Evolutionary conservation across 2,797 vertebrate genomes (phyloP).

Genomic region (Delichon dasypus): DNA sequence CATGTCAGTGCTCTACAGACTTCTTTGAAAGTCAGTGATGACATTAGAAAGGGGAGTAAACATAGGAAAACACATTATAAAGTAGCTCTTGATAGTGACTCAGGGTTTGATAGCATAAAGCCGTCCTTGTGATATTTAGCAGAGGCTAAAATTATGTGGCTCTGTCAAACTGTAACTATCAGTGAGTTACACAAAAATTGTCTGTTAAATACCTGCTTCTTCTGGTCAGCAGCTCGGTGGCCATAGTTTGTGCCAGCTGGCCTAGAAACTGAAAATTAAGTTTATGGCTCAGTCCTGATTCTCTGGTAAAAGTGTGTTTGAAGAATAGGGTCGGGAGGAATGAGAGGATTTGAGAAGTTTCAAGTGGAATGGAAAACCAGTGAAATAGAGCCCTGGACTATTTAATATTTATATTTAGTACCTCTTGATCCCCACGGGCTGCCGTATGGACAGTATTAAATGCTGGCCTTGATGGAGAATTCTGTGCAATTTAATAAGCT

Average conservation of each 20-base stretch:
- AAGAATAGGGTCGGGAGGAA: background rate
- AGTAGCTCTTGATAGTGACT: background rate
- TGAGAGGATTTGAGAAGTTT: background rate
- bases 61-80: background rate
- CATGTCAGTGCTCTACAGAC: background rate
- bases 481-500: constrained; percentile 23
- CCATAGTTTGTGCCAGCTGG: constrained; percentile 12
- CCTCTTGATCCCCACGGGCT: background rate
- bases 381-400: background rate
- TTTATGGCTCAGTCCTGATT: background rate
- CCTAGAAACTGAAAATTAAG: background rate
- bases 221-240: background rate
- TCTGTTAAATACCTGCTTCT: constrained; percentile 12
- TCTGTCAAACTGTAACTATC: background rate
- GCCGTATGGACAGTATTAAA: constrained; percentile 2
- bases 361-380: background rate
- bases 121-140: background rate
- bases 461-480: background rate
- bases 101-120: background rate
- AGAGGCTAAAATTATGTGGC: background rate
- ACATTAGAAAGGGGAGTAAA: background rate
- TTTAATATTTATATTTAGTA: constrained; percentile 37
- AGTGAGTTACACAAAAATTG: background rate
- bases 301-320: background rate
- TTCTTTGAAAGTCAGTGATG: background rate